Conservation (phyloP, 2,888 invertebrate species). For the Druceiella hillmani region DNA sequence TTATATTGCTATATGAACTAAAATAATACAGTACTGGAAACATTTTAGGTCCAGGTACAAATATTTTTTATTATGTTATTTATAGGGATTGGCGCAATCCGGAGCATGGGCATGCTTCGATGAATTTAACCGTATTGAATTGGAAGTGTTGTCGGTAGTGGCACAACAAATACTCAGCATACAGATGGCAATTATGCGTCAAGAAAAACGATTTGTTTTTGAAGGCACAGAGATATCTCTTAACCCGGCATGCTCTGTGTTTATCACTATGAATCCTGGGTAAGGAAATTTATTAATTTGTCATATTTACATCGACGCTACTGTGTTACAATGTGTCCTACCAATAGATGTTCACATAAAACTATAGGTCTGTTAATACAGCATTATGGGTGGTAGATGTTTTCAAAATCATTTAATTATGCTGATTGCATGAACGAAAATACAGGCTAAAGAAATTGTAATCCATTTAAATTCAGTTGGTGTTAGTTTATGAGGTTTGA, state of each 20-base stretch:
- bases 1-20: no score
- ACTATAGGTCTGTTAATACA: no score
- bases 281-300: conserved; percentile 41
- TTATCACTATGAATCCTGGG: conserved; percentile 95
- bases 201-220: conserved; percentile 76
- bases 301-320: conserved; percentile 15
- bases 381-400: no score
- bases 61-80: conserved; percentile 7
- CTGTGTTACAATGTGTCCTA: background rate
- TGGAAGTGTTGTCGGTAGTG: conserved; percentile 89
- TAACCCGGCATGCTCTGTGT: conserved; percentile 83
- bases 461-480: no score
- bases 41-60: no score
- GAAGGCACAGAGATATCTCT: conserved; percentile 87
- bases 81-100: conserved; percentile 78
- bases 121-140: conserved; percentile 90
- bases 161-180: conserved; percentile 92
- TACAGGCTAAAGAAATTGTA: no score
- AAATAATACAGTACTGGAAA: no score
- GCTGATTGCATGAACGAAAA: no score
- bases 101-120: conserved; percentile 96
- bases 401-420: no score
- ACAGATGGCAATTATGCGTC: conserved; percentile 77
- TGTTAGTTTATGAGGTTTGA: no score
- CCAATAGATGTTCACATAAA: no score